Evolutionary conservation across 2,888 invertebrate species (phyloP), one percentile per base, ranked within the genome.

Genomic region (Lysandra bellargus): DNA sequence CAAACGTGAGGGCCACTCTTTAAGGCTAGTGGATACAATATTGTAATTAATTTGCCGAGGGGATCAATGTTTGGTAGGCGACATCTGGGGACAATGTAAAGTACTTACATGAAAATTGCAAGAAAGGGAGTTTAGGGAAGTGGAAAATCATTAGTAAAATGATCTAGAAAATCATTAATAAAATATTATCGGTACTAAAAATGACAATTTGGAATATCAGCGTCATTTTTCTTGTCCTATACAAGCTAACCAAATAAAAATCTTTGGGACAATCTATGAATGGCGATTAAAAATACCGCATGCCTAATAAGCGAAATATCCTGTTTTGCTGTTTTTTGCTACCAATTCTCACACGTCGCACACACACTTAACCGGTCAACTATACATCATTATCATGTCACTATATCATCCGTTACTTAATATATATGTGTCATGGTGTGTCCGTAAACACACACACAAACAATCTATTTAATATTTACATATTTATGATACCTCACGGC

Each of bases 371-470:
- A 90, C 87, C 90, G 91, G 91, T 89, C 89, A 78, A 80, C 91
- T 90, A 94, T 94, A 93, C 93, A 94, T 94, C 93, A 94, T 92
- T 91, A 90, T 91, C 9, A 53, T 57, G 76, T 53, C 76, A 76
- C 76, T 76, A 76, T 76, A 76, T 76, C 37, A 76, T 91, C 88
- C 87, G 92, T 92, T 92, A 94, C 93, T 87, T 89, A 91, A 91
- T 92, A 94, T 92, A 40, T 40, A 90, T 92, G 86, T 94, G 94
- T 93, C 94, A 92, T 90, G 90, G 89, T 93, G 92, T 92, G 91
- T 88, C 88, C 91, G 91, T 91, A 93, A 92, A 91, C 91, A 92
- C 91, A 92, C 92, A 92, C 91, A 92, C 90, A 89, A 91, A 92
- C 91, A 92, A 93, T 93, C 92, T 92, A 94, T 94, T 40, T 40